Base-by-base conservation (phyloP, 2,113 vertebrate species). In the Argyrosomus japonicus region DNA sequence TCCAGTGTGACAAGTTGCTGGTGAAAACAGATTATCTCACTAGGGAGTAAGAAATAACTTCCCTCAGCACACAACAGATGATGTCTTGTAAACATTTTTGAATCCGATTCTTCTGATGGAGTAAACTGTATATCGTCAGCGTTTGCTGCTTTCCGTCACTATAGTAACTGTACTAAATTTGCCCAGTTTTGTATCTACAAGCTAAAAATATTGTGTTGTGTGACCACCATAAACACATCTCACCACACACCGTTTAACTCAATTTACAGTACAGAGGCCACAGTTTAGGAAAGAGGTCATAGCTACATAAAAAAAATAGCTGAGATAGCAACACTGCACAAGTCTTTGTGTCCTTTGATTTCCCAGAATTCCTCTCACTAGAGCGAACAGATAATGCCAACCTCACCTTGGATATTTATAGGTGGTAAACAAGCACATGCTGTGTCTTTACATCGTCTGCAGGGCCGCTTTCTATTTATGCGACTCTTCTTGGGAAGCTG, bases 11-110 rank as follows among this genome's bases (percentile, higher is more conserved):
- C 82, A 84, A 75, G 64, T 60, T 68, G 56, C 58, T 13, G 69
- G 48, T 69, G 65, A 63, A 86, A 88, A 88, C 32, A 89, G 53
- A 86, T 65, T 40, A 82, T 84, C 82, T 84, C 68, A 14, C 48
- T 60, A 23, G 81, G 74, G 83, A 84, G 63, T 71, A 36, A 68
- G 57, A 84, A 81, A 84, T 60, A 57, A 43, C 62, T 50, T 62
- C 79, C 54, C 36, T 71, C 18, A 8, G 64, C 56, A 48, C 51
- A 75, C 75, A 27, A 32, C 32, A 27, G 47, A 81, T 53, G 63
- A 50, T 69, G 71, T 64, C 76, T 77, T 68, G 62, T 57, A 67
- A 84, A 79, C 77, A 79, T 73, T 27, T 47, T 62, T 67, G 48
- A 13, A 40, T 50, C 70, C 32, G 2, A 14, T 79, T 64, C 25